Conservation (phyloP, 2,113 vertebrate species). For the Hemicordylus capensis region DNA sequence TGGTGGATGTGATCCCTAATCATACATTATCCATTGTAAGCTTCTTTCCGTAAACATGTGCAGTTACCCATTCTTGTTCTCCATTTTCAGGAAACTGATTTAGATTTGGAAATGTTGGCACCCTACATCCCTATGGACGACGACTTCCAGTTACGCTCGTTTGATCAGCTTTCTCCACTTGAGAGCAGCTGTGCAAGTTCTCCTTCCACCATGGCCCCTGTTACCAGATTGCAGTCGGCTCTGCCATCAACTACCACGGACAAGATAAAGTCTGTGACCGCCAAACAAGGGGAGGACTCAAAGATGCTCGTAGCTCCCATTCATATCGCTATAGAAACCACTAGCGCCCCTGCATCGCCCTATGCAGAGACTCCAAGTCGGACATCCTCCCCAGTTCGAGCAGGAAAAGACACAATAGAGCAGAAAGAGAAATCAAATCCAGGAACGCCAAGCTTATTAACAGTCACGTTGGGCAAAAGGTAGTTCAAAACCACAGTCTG, state of each 20-base stretch:
- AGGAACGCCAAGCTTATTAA: slow-evolving; percentile 71
- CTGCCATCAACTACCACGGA: slow-evolving; percentile 51
- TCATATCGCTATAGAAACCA: slow-evolving; percentile 66
- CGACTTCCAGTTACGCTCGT: slow-evolving; percentile 92
- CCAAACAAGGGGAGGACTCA: slow-evolving; percentile 61
- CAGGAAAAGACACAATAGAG: slow-evolving; percentile 68
- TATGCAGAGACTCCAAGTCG: slow-evolving; percentile 72
- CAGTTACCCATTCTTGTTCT: neutral
- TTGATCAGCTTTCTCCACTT: slow-evolving; percentile 82
- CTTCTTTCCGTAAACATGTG: neutral
- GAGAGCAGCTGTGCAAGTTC: slow-evolving; percentile 76
- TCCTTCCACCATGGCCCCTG: slow-evolving; percentile 44
- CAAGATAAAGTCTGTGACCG: slow-evolving; percentile 61
- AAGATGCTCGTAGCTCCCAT: slow-evolving; percentile 68
- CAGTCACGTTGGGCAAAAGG: slow-evolving; percentile 81
- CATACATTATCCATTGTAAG: neutral
- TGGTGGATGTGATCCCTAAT: neutral
- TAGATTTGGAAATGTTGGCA: slow-evolving; percentile 97
- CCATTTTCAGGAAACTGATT: slow-evolving; percentile 79
- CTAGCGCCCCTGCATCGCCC: slow-evolving; percentile 75
- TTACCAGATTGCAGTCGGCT: slow-evolving; percentile 65
- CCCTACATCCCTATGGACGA: slow-evolving; percentile 99
- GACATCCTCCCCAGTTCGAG: slow-evolving; percentile 80
- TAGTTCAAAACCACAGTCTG: slow-evolving; percentile 59
- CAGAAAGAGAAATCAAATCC: slow-evolving; percentile 74